Conservation (phyloP, 2,113 vertebrate species). For the Cacatua alba region DNA sequence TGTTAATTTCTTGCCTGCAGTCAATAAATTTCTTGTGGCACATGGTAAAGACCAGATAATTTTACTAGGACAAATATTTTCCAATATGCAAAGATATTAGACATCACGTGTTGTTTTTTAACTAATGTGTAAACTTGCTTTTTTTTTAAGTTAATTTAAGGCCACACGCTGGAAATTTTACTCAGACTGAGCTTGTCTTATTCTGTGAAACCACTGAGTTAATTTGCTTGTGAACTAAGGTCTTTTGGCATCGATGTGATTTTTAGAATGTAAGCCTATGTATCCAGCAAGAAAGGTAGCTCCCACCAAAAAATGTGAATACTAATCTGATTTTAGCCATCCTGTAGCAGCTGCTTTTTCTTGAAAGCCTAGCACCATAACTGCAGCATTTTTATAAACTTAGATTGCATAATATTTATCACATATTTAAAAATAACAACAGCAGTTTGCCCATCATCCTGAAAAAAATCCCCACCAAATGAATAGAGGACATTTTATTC, state of each 20-base stretch:
- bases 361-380: neutral
- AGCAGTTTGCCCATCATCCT: neutral
- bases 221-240: neutral
- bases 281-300: neutral
- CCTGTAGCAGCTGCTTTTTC: neutral
- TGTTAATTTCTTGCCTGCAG: neutral
- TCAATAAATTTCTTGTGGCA: neutral
- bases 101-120: rapidly evolving
- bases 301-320: neutral
- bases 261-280: neutral
- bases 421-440: neutral
- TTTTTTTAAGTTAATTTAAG: neutral
- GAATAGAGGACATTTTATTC: neutral
- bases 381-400: neutral
- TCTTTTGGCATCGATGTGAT: neutral
- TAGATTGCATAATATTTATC: neutral
- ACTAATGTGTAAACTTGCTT: neutral
- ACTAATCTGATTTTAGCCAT: neutral
- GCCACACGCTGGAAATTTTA: neutral
- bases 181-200: neutral
- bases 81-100: neutral
- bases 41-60: neutral
- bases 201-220: neutral
- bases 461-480: rapidly evolving
- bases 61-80: neutral